Evolutionary conservation across 2,888 invertebrate species (phyloP).

Genomic region (Leptopilina drosophilae): DNA sequence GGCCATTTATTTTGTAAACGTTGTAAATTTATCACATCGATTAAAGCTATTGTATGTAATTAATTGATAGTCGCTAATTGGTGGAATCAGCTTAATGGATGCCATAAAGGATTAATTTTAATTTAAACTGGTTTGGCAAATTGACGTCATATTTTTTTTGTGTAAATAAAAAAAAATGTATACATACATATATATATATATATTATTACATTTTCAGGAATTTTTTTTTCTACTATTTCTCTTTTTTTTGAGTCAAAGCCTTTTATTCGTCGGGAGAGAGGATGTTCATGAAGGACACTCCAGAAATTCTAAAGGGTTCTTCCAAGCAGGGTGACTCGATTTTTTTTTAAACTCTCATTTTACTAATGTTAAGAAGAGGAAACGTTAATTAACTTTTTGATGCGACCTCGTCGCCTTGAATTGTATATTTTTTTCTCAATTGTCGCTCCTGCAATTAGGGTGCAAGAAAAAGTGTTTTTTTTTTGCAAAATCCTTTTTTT

Average conservation of each 20-base stretch:
- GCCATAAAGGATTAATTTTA: slow-evolving; percentile 2
- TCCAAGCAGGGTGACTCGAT: neutral
- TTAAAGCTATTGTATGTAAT: slow-evolving; percentile 36
- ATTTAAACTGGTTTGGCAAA: neutral
- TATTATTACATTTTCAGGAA: too few relatives aligned
- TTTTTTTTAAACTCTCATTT: slow-evolving; percentile 20
- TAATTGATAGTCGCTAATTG: slow-evolving; percentile 35
- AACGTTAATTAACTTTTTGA: slow-evolving; percentile 16
- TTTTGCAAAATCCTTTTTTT: neutral
- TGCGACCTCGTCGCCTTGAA: neutral
- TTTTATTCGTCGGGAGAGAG: neutral
- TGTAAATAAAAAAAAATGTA: too few relatives aligned
- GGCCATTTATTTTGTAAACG: slow-evolving; percentile 25
- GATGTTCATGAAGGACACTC: neutral
- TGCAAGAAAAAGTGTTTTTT: neutral
- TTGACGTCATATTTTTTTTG: slow-evolving; percentile 10
- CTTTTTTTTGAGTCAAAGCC: neutral
- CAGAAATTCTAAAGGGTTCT: neutral
- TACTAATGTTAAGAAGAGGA: slow-evolving; percentile 30
- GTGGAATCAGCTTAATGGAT: slow-evolving; percentile 19
- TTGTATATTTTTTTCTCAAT: slow-evolving; percentile 6
- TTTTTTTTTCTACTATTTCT: neutral
- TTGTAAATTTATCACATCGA: slow-evolving; percentile 31
- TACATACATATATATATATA: too few relatives aligned
- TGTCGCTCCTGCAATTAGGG: neutral